Evolutionary conservation across 2,797 vertebrate species (phyloP).

Genomic region (Kryptopterus vitreolus): DNA sequence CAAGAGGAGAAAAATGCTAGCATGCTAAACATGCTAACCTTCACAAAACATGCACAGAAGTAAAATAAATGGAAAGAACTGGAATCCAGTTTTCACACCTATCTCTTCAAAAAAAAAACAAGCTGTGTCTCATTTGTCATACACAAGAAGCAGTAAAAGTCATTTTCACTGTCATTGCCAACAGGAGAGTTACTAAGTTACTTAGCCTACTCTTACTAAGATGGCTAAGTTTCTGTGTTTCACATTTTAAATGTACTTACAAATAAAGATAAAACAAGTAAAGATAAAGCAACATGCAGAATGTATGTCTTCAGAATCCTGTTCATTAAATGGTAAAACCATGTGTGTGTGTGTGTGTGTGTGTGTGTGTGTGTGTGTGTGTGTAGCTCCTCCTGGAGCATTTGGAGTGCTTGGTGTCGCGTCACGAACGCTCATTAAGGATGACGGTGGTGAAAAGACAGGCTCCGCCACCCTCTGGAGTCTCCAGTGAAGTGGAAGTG

Average conservation of each 20-base stretch:
- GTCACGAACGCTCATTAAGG: slow-evolving; percentile 91
- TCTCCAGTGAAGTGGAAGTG: slow-evolving; percentile 96
- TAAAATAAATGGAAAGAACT: background rate
- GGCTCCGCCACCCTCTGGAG: slow-evolving; percentile 90
- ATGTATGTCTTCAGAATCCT: background rate
- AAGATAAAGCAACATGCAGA: background rate
- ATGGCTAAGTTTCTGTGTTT: too few relatives aligned
- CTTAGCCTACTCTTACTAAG: too few relatives aligned
- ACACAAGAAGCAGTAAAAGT: background rate
- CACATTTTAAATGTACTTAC: background rate
- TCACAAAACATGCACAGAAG: background rate
- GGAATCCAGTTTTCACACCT: background rate
- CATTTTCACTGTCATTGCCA: background rate
- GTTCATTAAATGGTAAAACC: background rate
- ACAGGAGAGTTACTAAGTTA: background rate
- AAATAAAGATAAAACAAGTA: background rate
- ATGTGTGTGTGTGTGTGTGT: background rate
- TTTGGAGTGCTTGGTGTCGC: slow-evolving; percentile 94
- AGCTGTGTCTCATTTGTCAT: background rate
- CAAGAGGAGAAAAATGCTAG: background rate
- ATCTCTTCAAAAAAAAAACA: background rate
- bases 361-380: slow-evolving; percentile 26
- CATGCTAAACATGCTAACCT: background rate
- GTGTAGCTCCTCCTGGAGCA: slow-evolving; percentile 90
- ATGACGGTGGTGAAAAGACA: slow-evolving; percentile 98